These are phyloP conservation scores for Eristalinus aeneus DNA, from an alignment of 2,888 invertebrate genomes.

Conservation along the genomic window DNA sequence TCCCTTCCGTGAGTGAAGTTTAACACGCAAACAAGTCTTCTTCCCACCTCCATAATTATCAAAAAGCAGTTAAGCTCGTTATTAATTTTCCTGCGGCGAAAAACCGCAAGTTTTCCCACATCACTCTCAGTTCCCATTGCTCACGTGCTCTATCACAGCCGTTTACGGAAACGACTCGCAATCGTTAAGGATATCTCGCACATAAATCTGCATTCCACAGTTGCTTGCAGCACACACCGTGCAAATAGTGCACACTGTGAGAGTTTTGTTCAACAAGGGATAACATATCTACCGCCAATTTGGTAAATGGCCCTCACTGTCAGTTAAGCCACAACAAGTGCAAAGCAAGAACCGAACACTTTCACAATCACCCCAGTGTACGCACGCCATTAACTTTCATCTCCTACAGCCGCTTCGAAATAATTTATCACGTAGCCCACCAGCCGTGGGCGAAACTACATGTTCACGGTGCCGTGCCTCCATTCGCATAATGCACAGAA, in stretches of 20 bases:
- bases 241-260: not conserved
- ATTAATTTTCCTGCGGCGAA: no score
- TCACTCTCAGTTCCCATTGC: not conserved
- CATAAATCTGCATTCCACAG: not conserved
- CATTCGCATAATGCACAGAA: not conserved
- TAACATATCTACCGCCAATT: constrained; percentile 46
- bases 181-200: not conserved
- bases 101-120: no score
- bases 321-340: constrained; percentile 29
- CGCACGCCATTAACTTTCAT: constrained; percentile 46
- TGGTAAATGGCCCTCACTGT: constrained; percentile 46
- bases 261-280: not conserved
- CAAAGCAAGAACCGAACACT: constrained; percentile 23
- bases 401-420: constrained; percentile 23
- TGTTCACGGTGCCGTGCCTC: constrained; percentile 19
- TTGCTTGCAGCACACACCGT: not conserved
- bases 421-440: constrained; percentile 51
- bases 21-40: no score
- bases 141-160: not conserved
- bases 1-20: no score
- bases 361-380: constrained; percentile 38
- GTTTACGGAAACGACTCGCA: not conserved
- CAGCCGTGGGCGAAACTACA: constrained; percentile 14
- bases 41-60: no score
- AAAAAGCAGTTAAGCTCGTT: no score